Percentiles rank a stretch among this genome's conserved stretches.
Evolutionary conservation across 2,797 vertebrate genomes (phyloP).

Genomic region (Mormyrus proboscirostris): DNA sequence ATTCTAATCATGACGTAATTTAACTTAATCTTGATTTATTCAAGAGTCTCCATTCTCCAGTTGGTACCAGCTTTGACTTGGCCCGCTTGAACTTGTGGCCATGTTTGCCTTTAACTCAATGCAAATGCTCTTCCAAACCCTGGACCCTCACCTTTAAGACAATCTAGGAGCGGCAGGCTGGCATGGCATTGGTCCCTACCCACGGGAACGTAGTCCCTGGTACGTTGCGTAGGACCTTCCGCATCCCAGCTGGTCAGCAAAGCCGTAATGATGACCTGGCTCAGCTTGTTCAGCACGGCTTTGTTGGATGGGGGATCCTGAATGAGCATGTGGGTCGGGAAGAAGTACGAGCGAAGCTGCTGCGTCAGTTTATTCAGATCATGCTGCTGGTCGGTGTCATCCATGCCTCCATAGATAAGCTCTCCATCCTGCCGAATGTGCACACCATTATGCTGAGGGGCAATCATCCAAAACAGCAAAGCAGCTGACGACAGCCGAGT

Average conservation of each 20-base stretch:
- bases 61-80: not conserved
- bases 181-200: conserved; percentile 82
- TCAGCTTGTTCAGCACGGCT: conserved; percentile 77
- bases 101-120: not conserved
- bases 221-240: conserved; percentile 54
- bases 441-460: not conserved
- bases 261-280: conserved; percentile 76
- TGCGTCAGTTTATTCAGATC: conserved; percentile 79
- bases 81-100: not conserved
- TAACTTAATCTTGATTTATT: not conserved
- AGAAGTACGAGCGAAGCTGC: conserved; percentile 87
- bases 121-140: not conserved
- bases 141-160: conserved; percentile 65
- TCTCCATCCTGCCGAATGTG: conserved; percentile 73
- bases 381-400: conserved; percentile 68
- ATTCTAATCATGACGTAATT: not conserved
- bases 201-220: conserved; percentile 52
- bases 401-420: conserved; percentile 84
- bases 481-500: not conserved
- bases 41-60: not conserved
- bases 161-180: conserved; percentile 73
- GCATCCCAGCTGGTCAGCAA: conserved; percentile 72
- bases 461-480: not conserved
- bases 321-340: conserved; percentile 49
- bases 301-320: conserved; percentile 66